These are phyloP conservation scores for Tenthredo scrophulariae DNA, from an alignment of 2,888 invertebrate species.

Conservation along the genomic window DNA sequence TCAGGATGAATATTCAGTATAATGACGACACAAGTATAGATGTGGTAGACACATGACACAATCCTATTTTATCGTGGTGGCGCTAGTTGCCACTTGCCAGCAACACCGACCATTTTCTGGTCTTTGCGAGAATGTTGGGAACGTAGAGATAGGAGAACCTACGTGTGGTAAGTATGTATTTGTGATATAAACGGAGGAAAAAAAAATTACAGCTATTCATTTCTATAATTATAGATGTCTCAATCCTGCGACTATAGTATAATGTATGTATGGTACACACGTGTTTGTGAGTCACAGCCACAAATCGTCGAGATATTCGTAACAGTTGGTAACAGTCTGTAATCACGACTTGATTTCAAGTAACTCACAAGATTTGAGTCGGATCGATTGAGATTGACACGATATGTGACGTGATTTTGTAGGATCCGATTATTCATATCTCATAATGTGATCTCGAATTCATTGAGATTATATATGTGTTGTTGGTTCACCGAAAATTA, in stretches of 20 bases:
- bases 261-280: not conserved
- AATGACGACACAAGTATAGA: not conserved
- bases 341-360: not conserved
- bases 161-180: constrained; percentile 1
- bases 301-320: not conserved
- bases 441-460: not conserved
- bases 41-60: not conserved
- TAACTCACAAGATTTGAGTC: not conserved
- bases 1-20: not conserved
- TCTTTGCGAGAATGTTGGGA: not conserved
- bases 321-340: not conserved
- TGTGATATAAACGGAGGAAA: not conserved
- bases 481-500: not conserved
- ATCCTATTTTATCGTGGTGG: not conserved
- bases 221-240: constrained; percentile 20
- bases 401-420: not conserved
- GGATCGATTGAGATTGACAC: not conserved
- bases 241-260: constrained; percentile 6
- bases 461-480: not conserved
- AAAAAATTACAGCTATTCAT: not conserved
- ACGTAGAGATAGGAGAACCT: not conserved
- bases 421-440: not conserved
- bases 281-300: not conserved
- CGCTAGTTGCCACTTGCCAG: constrained; percentile 7
- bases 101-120: not conserved